Conservation (phyloP, 2,113 vertebrate genomes). For the Eudyptes chrysolophus region DNA sequence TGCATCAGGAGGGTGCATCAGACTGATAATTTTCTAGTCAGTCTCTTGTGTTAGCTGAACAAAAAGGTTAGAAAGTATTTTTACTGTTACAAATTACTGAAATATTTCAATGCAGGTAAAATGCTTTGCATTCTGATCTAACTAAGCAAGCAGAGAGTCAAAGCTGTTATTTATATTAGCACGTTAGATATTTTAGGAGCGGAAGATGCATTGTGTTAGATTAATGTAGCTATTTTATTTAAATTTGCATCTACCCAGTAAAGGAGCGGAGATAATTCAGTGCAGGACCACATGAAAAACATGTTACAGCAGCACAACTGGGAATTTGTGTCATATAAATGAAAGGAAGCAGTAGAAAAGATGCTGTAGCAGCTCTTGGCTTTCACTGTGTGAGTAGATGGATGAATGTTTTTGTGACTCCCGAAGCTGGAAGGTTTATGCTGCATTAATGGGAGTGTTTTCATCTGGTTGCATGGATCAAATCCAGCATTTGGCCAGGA, state of each 20-base stretch:
- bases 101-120: background rate
- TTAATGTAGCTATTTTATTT: conserved; percentile 23
- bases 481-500: conserved; percentile 28
- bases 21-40: background rate
- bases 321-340: conserved; percentile 59
- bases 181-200: background rate
- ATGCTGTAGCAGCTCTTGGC: conserved; percentile 17
- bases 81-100: background rate
- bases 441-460: background rate
- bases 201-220: conserved; percentile 10
- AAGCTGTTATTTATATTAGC: background rate
- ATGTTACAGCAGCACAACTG: conserved; percentile 1
- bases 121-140: background rate
- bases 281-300: conserved; percentile 23
- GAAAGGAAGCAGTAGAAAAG: conserved; percentile 43
- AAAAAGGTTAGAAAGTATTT: background rate
- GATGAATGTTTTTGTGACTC: background rate
- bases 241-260: background rate
- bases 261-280: conserved; percentile 29
- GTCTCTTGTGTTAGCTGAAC: background rate
- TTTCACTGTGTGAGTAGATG: background rate
- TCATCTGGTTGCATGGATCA: conserved; percentile 13
- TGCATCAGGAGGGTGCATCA: conserved; percentile 36
- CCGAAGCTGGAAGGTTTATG: background rate
- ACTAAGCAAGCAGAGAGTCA: background rate